Evolutionary conservation across 2,888 invertebrate genomes (phyloP).

Genomic region (Alsophila aescularia): DNA sequence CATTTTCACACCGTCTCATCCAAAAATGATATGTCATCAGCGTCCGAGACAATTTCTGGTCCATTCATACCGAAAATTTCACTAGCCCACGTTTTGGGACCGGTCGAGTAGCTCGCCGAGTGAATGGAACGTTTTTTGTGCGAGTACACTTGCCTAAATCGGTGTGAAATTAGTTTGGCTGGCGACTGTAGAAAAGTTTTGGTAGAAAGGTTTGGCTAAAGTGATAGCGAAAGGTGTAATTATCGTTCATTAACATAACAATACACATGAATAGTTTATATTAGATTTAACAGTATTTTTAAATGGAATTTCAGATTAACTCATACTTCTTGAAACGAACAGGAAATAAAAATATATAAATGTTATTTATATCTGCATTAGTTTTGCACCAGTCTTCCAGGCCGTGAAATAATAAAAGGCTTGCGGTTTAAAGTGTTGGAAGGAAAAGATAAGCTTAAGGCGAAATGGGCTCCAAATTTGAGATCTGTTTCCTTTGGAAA

Average conservation of each 20-base stretch:
- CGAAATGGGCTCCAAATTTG: no score
- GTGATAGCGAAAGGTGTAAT: conserved; percentile 38
- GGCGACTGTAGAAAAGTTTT: conserved; percentile 52
- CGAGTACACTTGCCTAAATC: conserved; percentile 80
- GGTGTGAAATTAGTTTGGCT: conserved; percentile 78
- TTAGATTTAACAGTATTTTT: no score
- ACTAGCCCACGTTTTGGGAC: conserved; percentile 44
- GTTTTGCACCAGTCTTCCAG: no score
- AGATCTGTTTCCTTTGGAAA: no score
- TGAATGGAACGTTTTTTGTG: conserved; percentile 78
- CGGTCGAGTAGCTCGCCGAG: conserved; percentile 51
- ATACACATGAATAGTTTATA: no score
- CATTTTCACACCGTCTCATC: conserved; percentile 36
- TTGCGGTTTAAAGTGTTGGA: no score
- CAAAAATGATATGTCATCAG: conserved; percentile 34
- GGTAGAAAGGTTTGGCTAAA: conserved; percentile 44
- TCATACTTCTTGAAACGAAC: no score
- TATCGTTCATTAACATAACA: not conserved
- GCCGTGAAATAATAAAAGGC: no score
- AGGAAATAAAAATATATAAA: no score
- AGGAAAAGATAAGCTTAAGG: no score
- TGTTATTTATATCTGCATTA: no score
- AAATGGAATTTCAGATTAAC: no score
- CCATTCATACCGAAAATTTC: conserved; percentile 57
- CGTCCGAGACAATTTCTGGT: conserved; percentile 33